Base-by-base conservation (phyloP, 92 coral and sea anemone species). In the Siderastrea siderea region DNA sequence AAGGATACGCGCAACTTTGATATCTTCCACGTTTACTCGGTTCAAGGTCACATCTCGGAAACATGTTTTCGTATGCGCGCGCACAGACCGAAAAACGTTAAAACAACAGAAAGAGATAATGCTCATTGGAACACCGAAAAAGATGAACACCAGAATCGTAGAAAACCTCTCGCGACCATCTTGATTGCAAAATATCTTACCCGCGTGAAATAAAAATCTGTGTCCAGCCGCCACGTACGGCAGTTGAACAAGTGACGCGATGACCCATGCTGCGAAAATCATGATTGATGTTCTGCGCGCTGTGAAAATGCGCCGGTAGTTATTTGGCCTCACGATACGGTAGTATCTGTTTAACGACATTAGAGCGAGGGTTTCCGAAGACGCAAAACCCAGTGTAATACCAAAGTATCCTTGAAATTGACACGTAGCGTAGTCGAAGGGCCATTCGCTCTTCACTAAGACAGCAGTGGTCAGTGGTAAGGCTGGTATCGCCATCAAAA, bases 301-400 rank as follows among this genome's bases (percentile, higher is more conserved):
- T 17, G 75, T 71, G 61, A 71, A 87, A 43, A 72, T 4, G 53
- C 69, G 69, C 5, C 86, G 86, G 75, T 61, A 87, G 2, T 45
- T 48, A 44, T 54, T 72, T n/a, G 91, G 86, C n/a, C 44, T 73
- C 44, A 80, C 91, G 75, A 87, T 79, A 17, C 79, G 66, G 17
- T 79, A 87, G 13, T 72, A 87, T 63, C 91, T 49, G 76, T 87
- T 72, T 11, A 80, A 10, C 1, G 91, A 72, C 81, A 80, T 71
- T 6, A 87, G 60, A 6, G 91, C 86, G 1, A 87, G 74, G 2
- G 86, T 60, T 50, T 60, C 65, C 5, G 86, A 49, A 8, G 91
- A 71, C 0, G 80, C 86, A 47, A 80, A 65, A 59, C 75, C 91
- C 47, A 87, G 75, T 6, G 81, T 51, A 8, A 52, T 59, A 8